Evolutionary conservation across 2,888 invertebrate species (phyloP).

Genomic region (Melikaiella ostensackeni): DNA sequence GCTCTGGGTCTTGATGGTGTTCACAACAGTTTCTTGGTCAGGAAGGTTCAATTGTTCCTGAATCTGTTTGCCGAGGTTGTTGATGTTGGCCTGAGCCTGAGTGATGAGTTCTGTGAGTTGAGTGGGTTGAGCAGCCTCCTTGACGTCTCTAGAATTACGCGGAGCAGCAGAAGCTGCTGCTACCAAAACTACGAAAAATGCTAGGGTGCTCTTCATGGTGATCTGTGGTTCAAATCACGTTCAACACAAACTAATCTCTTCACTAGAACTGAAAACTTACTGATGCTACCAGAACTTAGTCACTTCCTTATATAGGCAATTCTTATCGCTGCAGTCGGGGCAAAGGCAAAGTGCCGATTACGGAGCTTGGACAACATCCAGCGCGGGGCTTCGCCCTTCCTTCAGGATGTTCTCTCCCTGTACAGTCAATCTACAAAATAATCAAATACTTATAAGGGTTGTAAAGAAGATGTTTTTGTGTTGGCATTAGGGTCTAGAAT

Average conservation of each 20-base stretch:
- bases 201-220: constrained; percentile 54
- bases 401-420: not conserved
- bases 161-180: constrained; percentile 52
- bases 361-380: constrained; percentile 43
- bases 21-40: constrained; percentile 63
- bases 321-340: constrained; percentile 66
- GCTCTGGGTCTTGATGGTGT: constrained; percentile 66
- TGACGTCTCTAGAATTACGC: constrained; percentile 36
- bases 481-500: too few relatives aligned
- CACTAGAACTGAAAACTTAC: constrained; percentile 56
- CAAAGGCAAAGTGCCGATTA: constrained; percentile 67
- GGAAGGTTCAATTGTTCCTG: constrained; percentile 64
- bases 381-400: not conserved
- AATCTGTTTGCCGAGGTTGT: constrained; percentile 64
- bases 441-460: not conserved
- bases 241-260: constrained; percentile 35
- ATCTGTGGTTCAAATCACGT: not conserved
- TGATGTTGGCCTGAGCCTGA: constrained; percentile 65
- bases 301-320: constrained; percentile 66
- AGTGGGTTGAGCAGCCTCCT: constrained; percentile 48
- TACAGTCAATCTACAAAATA: not conserved
- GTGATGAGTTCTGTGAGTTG: constrained; percentile 59
- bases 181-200: constrained; percentile 54
- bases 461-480: too few relatives aligned
- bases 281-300: constrained; percentile 54